These are phyloP conservation scores for Thereuonema tuberculata DNA, from an alignment of 1,140 invertebrate species.

Conservation along the genomic window DNA sequence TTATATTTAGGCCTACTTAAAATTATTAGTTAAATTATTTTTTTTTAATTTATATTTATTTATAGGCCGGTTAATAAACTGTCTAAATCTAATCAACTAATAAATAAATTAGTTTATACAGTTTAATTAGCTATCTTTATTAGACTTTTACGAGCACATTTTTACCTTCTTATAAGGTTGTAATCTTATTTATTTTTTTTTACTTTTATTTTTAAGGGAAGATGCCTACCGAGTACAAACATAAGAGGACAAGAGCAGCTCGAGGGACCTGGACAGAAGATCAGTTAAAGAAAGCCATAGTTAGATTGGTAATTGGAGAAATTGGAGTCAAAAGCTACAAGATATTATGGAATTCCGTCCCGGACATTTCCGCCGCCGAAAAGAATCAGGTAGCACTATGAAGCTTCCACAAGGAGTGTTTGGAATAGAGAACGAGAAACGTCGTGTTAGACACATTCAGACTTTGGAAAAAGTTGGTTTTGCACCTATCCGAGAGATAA, in stretches of 20 bases:
- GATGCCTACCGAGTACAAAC: background rate
- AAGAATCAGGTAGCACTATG: background rate
- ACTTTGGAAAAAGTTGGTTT: background rate
- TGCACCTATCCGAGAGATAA: background rate
- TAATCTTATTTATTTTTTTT: slow-evolving; percentile 4
- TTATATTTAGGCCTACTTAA: slow-evolving; percentile 9
- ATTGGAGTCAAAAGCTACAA: background rate
- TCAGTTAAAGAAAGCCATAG: background rate
- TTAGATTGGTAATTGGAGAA: background rate
- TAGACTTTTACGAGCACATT: background rate
- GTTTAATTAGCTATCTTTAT: background rate
- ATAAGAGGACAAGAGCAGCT: background rate
- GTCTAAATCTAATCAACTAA: no score
- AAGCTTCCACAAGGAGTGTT: background rate
- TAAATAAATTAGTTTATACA: background rate
- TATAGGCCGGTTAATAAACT: background rate
- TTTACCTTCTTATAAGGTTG: background rate
- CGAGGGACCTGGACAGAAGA: background rate
- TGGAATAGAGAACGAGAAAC: background rate
- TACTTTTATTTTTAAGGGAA: slow-evolving; percentile 4
- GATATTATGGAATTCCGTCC: background rate
- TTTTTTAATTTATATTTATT: slow-evolving; percentile 8
- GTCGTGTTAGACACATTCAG: background rate
- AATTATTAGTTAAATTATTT: background rate
- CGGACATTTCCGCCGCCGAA: background rate